phyloP scores from a whole-genome alignment of 2,113 vertebrate species.

The Glaucomys volans region DNA sequence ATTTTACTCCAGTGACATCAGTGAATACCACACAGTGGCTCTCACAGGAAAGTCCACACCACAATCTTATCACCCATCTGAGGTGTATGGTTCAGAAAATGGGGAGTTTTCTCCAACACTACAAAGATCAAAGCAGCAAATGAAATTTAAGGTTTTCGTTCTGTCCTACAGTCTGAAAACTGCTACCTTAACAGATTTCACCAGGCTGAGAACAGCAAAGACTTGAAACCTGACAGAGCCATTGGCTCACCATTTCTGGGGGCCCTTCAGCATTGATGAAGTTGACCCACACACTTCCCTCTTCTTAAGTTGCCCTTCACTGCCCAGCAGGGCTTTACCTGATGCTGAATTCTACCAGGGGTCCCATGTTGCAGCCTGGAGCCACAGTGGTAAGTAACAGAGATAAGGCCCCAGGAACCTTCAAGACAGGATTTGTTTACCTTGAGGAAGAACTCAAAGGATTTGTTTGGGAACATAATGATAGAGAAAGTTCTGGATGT shows the following conservation, averaged over 20 bases:
- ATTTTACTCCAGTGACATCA: neutral
- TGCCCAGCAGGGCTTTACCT: neutral
- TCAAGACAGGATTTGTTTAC: neutral
- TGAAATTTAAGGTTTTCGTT: conserved; percentile 36
- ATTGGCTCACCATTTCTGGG: neutral
- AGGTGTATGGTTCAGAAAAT: neutral
- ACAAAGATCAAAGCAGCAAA: neutral
- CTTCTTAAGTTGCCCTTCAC: neutral
- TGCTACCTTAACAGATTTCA: neutral
- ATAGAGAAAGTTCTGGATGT: neutral
- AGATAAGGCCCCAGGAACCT: neutral
- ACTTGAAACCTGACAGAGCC: neutral
- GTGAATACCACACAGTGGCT: neutral
- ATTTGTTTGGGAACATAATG: neutral
- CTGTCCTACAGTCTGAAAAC: neutral
- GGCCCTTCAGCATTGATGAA: neutral
- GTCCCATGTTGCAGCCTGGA: neutral
- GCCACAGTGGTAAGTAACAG: neutral
- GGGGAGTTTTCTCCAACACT: neutral
- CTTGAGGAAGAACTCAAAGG: neutral
- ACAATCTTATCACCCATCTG: neutral
- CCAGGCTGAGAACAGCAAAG: neutral
- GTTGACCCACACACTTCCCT: neutral
- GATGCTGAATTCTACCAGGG: neutral
- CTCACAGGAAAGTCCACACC: neutral